These are phyloP conservation scores for Lophotis ruficrista DNA, from an alignment of 2,113 vertebrate genomes.

Conservation along the genomic window DNA sequence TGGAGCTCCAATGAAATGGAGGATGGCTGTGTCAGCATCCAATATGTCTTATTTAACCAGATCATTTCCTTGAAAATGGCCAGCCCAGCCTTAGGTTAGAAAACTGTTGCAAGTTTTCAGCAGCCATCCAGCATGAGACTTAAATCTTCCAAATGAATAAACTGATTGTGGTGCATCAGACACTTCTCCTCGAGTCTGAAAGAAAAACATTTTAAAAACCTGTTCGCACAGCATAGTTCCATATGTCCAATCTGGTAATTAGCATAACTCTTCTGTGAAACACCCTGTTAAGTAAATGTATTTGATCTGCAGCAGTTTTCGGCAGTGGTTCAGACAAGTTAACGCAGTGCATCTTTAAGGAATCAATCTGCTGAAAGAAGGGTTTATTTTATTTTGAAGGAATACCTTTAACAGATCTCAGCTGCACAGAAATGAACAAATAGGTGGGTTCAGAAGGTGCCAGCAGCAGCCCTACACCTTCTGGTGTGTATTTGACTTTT, in stretches of 20 bases:
- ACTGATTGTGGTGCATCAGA: not conserved
- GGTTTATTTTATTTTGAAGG: not conserved
- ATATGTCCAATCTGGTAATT: not conserved
- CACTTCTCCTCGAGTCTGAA: not conserved
- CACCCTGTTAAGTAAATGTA: not conserved
- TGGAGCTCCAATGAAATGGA: not conserved
- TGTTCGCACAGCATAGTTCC: not conserved
- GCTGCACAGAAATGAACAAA: not conserved
- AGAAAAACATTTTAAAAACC: not conserved
- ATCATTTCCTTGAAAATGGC: not conserved
- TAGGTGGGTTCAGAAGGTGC: not conserved
- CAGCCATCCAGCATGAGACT: not conserved
- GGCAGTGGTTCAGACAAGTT: not conserved
- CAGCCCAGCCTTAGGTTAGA: not conserved
- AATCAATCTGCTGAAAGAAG: not conserved
- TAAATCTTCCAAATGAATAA: not conserved
- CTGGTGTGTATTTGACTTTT: not conserved
- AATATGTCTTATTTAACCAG: not conserved
- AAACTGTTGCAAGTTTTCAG: not conserved
- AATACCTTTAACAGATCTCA: not conserved
- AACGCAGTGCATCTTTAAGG: not conserved
- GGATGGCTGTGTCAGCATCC: not conserved
- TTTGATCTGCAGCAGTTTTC: not conserved
- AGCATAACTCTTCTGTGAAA: not conserved
- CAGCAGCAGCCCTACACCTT: not conserved